Conservation (phyloP, 2,888 invertebrate genomes). For the Nemapogon koenigi region DNA sequence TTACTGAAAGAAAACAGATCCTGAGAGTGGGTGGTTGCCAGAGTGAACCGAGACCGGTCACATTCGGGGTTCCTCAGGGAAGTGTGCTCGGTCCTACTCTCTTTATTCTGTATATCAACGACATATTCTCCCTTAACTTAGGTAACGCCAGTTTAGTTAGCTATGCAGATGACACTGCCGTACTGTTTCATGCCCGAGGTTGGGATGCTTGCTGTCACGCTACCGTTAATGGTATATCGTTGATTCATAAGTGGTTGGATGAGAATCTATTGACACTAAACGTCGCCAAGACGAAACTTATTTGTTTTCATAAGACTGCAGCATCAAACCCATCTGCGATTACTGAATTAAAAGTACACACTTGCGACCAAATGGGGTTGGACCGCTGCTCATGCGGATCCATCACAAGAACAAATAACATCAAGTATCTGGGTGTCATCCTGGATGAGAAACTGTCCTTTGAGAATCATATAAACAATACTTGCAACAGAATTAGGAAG, state of each 20-base stretch:
- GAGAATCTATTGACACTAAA: conserved; percentile 6
- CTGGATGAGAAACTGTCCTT: too few species aligned
- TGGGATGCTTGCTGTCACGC: not conserved
- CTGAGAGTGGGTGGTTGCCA: not conserved
- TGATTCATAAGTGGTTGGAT: conserved; percentile 1
- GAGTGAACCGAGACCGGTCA: conserved; percentile 1
- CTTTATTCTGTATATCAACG: conserved; percentile 13
- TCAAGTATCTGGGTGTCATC: too few species aligned
- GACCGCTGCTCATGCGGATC: too few species aligned
- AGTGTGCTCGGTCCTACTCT: conserved; percentile 15
- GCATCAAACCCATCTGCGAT: too few species aligned
- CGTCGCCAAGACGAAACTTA: conserved; percentile 3
- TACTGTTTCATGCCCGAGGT: conserved; percentile 8
- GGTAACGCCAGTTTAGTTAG: not conserved
- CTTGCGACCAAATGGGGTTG: too few species aligned
- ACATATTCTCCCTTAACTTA: not conserved
- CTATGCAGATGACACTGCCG: conserved; percentile 12
- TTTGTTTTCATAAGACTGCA: too few species aligned
- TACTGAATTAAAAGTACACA: too few species aligned
- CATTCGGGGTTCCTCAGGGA: conserved; percentile 16
- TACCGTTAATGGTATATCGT: not conserved
- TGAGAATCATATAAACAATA: too few species aligned
- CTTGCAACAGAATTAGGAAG: too few species aligned
- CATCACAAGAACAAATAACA: too few species aligned
- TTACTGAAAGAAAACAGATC: conserved; percentile 2